Evolutionary conservation across 1,140 invertebrate species (phyloP), one percentile per base, ranked within the genome.

Genomic region (Neodiprion pinetum): DNA sequence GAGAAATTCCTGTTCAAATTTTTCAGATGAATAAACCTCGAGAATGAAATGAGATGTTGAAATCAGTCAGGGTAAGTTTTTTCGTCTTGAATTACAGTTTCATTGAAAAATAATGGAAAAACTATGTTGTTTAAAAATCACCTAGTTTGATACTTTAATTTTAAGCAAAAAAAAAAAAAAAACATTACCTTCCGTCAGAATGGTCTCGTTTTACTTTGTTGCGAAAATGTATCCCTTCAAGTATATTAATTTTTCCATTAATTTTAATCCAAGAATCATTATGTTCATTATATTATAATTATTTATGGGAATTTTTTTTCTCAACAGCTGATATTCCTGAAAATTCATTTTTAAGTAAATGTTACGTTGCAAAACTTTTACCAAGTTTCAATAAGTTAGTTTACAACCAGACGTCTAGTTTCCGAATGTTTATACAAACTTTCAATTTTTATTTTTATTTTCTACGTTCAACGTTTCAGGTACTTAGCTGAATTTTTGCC

Each of bases 31-130:
- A 40, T 40, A 40, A 40, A 40, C 1, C 28, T 40, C 5, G 28
- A 5, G 5, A 40, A 2, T 5, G 28, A 40, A 40, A 40, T 40
- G 28, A 40, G 28, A 5, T 40, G 28, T 40, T 40, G 28, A 40
- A 2, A 40, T 4, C 28, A 40, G 5, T 40, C 28, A 4, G 0
- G 1, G 28, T 5, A 40, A 40, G 28, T 5, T 40, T 40, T 40
- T 77, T 73, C 72, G 67, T 71, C 74, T 67, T 74, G 73, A 75
- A 73, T 70, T 77, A 67, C 12, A 67, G 61, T 61, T 66, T 69
- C 47, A 14, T 69, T 50, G 72, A 67, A 49, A 47, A 72, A 48
- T 23, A 69, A 72, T 75, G 73, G 71, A 61, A 72, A 66, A 72
- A 48, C 72, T 74, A 48, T 75, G 72, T 68, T 67, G 28, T 70